A percentile compares a stretch with the other conserved stretches of the same genome.
Evolutionary conservation across 2,888 invertebrate genomes (phyloP).

Genomic region (Meta bourneti): DNA sequence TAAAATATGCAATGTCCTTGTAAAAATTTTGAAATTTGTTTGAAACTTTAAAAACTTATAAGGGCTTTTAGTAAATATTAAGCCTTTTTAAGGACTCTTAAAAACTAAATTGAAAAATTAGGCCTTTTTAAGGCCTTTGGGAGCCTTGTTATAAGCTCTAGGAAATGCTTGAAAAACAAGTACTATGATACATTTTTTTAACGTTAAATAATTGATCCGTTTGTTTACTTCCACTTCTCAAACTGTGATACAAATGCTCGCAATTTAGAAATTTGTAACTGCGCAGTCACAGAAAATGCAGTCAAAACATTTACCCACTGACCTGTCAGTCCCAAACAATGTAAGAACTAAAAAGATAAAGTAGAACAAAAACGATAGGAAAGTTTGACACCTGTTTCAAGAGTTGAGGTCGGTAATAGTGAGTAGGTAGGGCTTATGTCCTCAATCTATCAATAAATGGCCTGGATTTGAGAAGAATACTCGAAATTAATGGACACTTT

Average conservation of each 20-base stretch:
- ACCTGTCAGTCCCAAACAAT: constrained; percentile 19
- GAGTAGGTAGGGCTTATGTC: constrained; percentile 65
- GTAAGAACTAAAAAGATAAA: constrained; percentile 25
- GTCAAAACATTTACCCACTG: constrained; percentile 48
- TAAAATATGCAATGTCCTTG: too few relatives aligned
- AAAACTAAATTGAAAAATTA: too few relatives aligned
- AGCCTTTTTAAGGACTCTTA: too few relatives aligned
- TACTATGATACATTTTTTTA: background rate
- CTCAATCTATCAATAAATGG: constrained; percentile 59
- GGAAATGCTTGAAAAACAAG: background rate
- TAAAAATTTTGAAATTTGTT: too few relatives aligned
- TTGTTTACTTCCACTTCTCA: background rate
- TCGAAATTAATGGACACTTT: constrained; percentile 24
- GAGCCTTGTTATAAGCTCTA: background rate
- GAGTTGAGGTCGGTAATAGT: constrained; percentile 29
- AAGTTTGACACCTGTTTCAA: constrained; percentile 50
- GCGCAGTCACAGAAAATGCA: constrained; percentile 26
- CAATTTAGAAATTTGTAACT: constrained; percentile 24
- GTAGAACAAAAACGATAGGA: constrained; percentile 45
- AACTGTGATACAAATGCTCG: background rate
- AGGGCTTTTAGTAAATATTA: too few relatives aligned
- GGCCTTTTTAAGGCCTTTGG: too few relatives aligned
- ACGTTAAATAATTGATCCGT: background rate
- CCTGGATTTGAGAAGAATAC: constrained; percentile 40
- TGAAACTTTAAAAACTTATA: too few relatives aligned